These are phyloP conservation scores for Cottoperca gobio DNA, from an alignment of 2,797 vertebrate genomes.

Conservation along the genomic window DNA sequence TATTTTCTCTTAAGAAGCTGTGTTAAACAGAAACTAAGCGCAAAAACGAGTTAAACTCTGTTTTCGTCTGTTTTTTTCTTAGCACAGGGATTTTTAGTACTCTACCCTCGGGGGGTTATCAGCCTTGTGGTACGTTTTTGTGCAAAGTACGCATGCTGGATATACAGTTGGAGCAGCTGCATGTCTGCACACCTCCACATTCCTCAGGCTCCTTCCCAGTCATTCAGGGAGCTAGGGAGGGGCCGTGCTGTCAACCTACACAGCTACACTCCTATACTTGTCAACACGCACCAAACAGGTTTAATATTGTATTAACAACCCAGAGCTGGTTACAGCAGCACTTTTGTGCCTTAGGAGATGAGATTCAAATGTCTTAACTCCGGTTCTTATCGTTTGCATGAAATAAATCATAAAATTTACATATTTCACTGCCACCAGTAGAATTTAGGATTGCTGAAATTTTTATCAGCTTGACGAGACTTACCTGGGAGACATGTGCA, in stretches of 20 bases:
- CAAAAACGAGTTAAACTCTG: not conserved
- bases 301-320: conserved; percentile 29
- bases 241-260: conserved; percentile 70
- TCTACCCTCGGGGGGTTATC: not conserved
- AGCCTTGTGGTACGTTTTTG: conserved; percentile 7
- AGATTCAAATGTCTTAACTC: not conserved
- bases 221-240: conserved; percentile 73
- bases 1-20: conserved; percentile 7
- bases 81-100: not conserved
- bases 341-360: conserved; percentile 2
- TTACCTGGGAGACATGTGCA: not conserved
- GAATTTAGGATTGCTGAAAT: not conserved
- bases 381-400: not conserved
- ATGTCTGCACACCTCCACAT: conserved; percentile 89
- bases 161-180: conserved; percentile 68
- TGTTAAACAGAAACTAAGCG: not conserved
- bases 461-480: conserved; percentile 21
- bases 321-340: conserved; percentile 15
- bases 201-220: conserved; percentile 75
- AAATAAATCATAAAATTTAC: conserved; percentile 8
- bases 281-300: conserved; percentile 61
- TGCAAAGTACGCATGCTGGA: conserved; percentile 25
- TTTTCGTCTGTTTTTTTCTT: not conserved
- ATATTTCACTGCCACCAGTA: not conserved
- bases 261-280: conserved; percentile 38